Conservation (phyloP, 2,113 vertebrate species). For the Pomatorhinus ruficollis region DNA sequence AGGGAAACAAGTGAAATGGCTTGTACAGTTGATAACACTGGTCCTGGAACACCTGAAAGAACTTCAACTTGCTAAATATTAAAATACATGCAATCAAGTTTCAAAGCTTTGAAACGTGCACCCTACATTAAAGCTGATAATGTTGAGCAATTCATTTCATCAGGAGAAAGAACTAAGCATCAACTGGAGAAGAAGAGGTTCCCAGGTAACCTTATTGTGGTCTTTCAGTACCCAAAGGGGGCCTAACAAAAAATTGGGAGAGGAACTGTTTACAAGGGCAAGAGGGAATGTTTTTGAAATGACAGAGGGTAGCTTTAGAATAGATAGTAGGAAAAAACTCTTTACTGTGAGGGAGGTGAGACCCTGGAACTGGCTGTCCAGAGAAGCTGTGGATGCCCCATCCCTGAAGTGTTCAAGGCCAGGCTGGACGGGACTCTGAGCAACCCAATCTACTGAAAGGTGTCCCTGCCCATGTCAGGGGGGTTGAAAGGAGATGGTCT, state of each 20-base stretch:
- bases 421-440: background rate
- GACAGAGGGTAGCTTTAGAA: background rate
- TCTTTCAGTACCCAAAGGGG: background rate
- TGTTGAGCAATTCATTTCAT: background rate
- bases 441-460: background rate
- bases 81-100: background rate
- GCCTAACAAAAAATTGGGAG: background rate
- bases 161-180: background rate
- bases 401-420: background rate
- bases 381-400: background rate
- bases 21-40: background rate
- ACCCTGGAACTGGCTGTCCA: background rate
- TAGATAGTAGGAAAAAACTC: background rate
- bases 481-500: rapidly evolving
- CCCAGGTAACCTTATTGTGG: rapidly evolving
- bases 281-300: background rate
- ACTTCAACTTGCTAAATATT: background rate
- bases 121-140: background rate
- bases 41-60: background rate
- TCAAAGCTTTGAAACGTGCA: background rate
- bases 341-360: background rate
- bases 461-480: background rate
- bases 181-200: background rate
- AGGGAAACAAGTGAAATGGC: background rate
- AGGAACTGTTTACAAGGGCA: background rate